Conservation (phyloP, 2,888 invertebrate species). For the Heteromyza rotundicornis region DNA sequence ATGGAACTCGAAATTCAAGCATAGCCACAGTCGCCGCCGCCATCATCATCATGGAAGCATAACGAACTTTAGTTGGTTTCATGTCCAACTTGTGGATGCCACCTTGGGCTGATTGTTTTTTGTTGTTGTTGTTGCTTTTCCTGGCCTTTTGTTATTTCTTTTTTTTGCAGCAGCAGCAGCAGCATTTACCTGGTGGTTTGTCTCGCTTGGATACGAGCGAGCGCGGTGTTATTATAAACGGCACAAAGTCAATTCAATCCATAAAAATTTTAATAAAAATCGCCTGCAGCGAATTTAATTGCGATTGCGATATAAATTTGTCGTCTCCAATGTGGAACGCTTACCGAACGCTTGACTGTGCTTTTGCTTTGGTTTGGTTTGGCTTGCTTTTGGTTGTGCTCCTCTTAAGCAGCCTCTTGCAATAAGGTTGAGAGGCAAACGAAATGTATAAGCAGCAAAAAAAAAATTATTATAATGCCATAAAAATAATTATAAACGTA, state of each 20-base stretch:
- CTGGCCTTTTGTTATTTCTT: conserved; percentile 3
- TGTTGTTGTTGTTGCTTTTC: conserved; percentile 5
- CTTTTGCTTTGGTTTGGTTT: too few relatives aligned
- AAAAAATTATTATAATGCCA: conserved; percentile 31
- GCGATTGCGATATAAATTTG: conserved; percentile 56
- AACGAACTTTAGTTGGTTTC: neutral
- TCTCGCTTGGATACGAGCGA: too few relatives aligned
- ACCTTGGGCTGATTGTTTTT: conserved; percentile 9
- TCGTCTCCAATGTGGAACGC: conserved; percentile 34
- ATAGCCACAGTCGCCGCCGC: neutral
- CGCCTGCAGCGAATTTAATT: conserved; percentile 58
- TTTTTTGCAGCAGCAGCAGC: too few relatives aligned
- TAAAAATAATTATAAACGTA: conserved; percentile 35
- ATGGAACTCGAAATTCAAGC: neutral
- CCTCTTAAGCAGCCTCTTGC: too few relatives aligned
- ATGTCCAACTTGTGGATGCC: conserved; percentile 6
- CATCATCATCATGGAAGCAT: neutral
- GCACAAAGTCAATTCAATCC: conserved; percentile 38
- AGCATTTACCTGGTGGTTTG: conserved; percentile 7
- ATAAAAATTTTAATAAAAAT: conserved; percentile 47
- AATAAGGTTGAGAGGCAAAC: neutral
- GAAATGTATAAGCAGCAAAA: neutral
- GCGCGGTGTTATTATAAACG: conserved; percentile 27
- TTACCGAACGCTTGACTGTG: too few relatives aligned
- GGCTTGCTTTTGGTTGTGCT: too few relatives aligned